These are phyloP conservation scores for Ceratosolen solmsi DNA, from an alignment of 1,140 invertebrate species.

Conservation along the genomic window DNA sequence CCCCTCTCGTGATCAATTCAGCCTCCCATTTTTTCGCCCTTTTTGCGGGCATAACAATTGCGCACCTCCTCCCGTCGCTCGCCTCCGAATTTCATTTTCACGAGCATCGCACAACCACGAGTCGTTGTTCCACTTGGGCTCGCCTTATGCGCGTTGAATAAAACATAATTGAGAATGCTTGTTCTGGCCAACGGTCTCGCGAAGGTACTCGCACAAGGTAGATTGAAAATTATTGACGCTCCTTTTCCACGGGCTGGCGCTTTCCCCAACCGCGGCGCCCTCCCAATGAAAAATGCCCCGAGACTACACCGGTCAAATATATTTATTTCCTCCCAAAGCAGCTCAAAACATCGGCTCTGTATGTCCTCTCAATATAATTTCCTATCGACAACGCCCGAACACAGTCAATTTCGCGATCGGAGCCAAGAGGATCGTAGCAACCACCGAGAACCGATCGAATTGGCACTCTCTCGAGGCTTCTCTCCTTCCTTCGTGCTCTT, in stretches of 20 bases:
- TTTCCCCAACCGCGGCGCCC: neutral
- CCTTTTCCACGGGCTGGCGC: neutral
- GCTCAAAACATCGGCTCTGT: too few relatives aligned
- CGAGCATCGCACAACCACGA: neutral
- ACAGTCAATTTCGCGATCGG: neutral
- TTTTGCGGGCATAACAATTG: constrained; percentile 27
- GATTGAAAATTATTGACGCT: neutral
- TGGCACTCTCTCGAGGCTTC: constrained; percentile 6
- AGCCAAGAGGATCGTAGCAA: neutral
- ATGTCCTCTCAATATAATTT: too few relatives aligned
- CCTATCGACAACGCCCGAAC: neutral
- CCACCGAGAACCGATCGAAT: neutral
- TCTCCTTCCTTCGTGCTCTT: neutral
- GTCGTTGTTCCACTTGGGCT: neutral
- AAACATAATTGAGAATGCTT: constrained; percentile 14
- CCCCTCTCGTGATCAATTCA: neutral
- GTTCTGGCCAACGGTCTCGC: too few relatives aligned
- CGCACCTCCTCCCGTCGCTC: constrained; percentile 3
- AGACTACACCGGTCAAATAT: too few relatives aligned
- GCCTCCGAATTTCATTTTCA: constrained; percentile 27
- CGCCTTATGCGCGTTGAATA: constrained; percentile 8
- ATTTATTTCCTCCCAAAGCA: too few relatives aligned
- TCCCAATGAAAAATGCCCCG: too few relatives aligned
- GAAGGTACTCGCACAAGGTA: neutral
- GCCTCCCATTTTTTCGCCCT: neutral